Evolutionary conservation across 2,113 vertebrate genomes (phyloP).

Genomic region (Myrmecophaga tridactyla): DNA sequence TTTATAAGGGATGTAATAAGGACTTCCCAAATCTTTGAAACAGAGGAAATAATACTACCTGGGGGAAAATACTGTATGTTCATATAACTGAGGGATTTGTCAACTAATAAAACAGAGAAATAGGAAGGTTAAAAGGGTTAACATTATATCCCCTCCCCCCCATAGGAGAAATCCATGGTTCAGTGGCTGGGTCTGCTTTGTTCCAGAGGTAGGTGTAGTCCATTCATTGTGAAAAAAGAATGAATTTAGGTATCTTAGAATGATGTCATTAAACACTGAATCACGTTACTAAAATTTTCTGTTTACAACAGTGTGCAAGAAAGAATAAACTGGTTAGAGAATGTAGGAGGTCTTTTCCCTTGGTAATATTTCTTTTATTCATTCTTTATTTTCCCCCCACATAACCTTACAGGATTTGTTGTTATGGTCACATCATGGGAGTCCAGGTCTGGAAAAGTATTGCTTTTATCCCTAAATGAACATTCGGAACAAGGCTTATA

Average conservation of each 20-base stretch:
- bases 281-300: not conserved
- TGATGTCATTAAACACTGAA: not conserved
- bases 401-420: not conserved
- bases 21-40: not conserved
- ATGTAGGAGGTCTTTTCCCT: not conserved
- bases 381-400: not conserved
- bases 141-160: too few species aligned
- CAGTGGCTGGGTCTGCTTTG: not conserved
- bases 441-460: not conserved
- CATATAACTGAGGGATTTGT: not conserved
- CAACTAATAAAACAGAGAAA: not conserved
- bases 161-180: not conserved
- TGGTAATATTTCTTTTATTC: not conserved
- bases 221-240: not conserved
- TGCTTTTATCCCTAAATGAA: not conserved
- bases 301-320: not conserved
- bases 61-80: not conserved
- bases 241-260: not conserved
- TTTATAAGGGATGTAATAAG: not conserved
- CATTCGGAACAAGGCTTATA: not conserved
- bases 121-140: not conserved
- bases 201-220: not conserved
- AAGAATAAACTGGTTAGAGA: slow-evolving; percentile 33
- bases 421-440: not conserved
- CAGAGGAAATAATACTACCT: not conserved